Evolutionary conservation across 2,888 invertebrate genomes (phyloP), one percentile per base, ranked within the genome.

Genomic region (Willowsia nigromaculata): DNA sequence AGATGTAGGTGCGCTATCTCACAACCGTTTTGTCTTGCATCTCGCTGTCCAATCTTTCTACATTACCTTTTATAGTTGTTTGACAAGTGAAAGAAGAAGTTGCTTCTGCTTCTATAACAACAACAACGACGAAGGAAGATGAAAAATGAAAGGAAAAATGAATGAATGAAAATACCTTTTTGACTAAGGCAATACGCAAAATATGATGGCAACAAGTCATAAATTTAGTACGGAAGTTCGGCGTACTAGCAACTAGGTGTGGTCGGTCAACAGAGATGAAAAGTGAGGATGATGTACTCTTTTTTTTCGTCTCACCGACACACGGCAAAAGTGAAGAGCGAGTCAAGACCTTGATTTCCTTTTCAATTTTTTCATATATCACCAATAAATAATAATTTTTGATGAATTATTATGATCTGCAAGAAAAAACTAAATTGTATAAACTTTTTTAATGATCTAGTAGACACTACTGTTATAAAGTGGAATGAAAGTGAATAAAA

Each of bases 81-180:
- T 40, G 68, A 68, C 68, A 68, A 68, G 40, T 68, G 68, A 68
- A 68, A 68, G 40, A 65, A 62, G 62, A 25, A 62, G 62, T 62
- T 11, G 30, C 13, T 15, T 4, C 22, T 22, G 22, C 2, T 27
- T 25, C 11, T 27, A 5, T 11, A 25, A 25, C 33, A 27, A 27
- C 11, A 27, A 59, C 25, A 1, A 27, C 25, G 27, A 11, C n/a
- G 3, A 56, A 18, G 59, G 27, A 65, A n/a, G 59, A 50, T 50
- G 50, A 50, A 50, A 50, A 59, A 59, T 59, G 59, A 59, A 59
- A 27, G 59, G 59, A 59, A 59, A 25, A 59, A 59, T 9, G 40
- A 40, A 68, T 40, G 40, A 40, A 68, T 68, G 68, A 18, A 68
- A 40, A 65, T 65, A 65, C 0, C 11, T 65, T 65, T 65, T 3